Conservation (phyloP, 2,113 vertebrate species). For the Sisor rabdophorus region DNA sequence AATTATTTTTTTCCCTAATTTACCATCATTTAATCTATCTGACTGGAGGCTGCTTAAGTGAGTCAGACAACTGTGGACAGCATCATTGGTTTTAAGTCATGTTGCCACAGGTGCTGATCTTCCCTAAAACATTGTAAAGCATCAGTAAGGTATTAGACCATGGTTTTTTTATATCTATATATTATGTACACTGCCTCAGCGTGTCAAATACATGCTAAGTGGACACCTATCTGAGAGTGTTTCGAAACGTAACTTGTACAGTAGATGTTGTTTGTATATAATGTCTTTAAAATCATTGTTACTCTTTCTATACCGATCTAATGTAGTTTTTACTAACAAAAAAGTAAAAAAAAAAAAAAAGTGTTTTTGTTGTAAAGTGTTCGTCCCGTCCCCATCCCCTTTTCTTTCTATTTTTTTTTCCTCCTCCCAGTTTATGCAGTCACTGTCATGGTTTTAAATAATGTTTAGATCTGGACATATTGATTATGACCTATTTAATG, state of each 20-base stretch:
- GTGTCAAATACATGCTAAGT: conserved; percentile 47
- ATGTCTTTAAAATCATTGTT: conserved; percentile 66
- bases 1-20: conserved; percentile 14
- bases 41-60: conserved; percentile 20
- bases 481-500: conserved; percentile 34
- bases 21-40: conserved; percentile 30
- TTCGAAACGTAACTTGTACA: conserved; percentile 65
- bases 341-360: conserved; percentile 60
- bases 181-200: conserved; percentile 49
- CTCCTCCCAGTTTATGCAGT: conserved; percentile 53
- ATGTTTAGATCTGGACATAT: conserved; percentile 52
- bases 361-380: conserved; percentile 56
- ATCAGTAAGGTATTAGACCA: conserved; percentile 36
- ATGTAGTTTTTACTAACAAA: conserved; percentile 73
- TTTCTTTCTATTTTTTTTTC: conserved; percentile 1
- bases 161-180: conserved; percentile 30
- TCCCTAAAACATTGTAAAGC: conserved; percentile 35
- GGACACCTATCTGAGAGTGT: conserved; percentile 51
- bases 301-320: conserved; percentile 67
- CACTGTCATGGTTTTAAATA: conserved; percentile 57
- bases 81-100: conserved; percentile 43
- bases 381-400: conserved; percentile 56
- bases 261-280: conserved; percentile 74
- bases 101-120: conserved; percentile 42
- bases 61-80: conserved; percentile 35